Evolutionary conservation across 64 coral and sea anemone species (phyloP).

Genomic region (Acropora yongei): DNA sequence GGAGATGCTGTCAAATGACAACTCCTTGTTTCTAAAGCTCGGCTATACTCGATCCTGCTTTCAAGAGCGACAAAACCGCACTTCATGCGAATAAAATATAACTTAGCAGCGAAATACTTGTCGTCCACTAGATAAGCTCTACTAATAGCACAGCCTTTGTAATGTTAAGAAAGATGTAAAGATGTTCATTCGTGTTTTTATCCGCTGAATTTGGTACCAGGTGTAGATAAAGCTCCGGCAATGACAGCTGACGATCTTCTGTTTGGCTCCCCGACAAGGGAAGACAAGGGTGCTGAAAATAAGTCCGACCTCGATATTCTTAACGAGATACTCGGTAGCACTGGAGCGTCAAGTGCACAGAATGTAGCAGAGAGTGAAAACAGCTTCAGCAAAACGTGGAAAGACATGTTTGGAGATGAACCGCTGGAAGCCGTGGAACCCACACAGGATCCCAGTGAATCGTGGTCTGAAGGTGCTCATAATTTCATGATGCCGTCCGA

Average conservation of each 20-base stretch:
- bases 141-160: too few species aligned
- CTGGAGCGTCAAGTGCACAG: not conserved
- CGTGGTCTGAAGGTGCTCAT: constrained; percentile 43
- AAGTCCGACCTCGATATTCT: constrained; percentile 74
- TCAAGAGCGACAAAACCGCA: too few species aligned
- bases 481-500: constrained; percentile 89
- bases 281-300: constrained; percentile 22
- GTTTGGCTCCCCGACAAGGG: constrained; percentile 84
- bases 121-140: too few species aligned
- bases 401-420: constrained; percentile 91
- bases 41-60: too few species aligned
- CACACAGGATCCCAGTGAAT: constrained; percentile 26
- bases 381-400: constrained; percentile 92
- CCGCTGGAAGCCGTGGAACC: constrained; percentile 31
- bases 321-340: constrained; percentile 68
- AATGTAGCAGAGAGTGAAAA: constrained; percentile 43
- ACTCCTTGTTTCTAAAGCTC: too few species aligned
- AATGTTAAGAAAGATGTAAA: too few species aligned
- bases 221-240: constrained; percentile 1
- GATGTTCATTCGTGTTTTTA: not conserved
- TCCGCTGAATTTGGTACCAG: not conserved
- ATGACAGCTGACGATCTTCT: constrained; percentile 90
- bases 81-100: too few species aligned
- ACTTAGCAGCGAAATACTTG: too few species aligned
- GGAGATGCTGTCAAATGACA: too few species aligned